Evolutionary conservation across 2,888 invertebrate genomes (phyloP).

Genomic region (Achlya flavicornis): DNA sequence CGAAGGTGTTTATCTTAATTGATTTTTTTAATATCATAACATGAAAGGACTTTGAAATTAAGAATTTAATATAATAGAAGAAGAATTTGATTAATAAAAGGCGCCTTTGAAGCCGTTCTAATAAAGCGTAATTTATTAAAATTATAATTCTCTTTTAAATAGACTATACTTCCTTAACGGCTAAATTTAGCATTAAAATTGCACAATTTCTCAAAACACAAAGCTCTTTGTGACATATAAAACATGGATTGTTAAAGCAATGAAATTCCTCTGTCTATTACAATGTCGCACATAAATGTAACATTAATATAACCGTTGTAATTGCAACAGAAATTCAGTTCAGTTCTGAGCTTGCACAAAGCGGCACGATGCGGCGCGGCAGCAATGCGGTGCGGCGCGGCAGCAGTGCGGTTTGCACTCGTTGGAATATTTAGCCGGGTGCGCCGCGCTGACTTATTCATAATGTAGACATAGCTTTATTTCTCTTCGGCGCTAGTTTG

Average conservation of each 20-base stretch:
- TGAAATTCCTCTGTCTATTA: background rate
- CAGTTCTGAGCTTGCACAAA: conserved; percentile 2
- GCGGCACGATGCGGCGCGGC: background rate
- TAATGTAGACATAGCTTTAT: conserved; percentile 8
- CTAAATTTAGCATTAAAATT: background rate
- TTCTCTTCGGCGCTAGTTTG: conserved; percentile 4
- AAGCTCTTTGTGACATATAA: background rate
- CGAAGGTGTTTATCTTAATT: too few relatives aligned
- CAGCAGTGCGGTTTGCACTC: background rate
- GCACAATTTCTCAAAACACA: background rate
- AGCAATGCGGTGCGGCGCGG: background rate
- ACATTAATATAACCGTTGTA: conserved; percentile 4
- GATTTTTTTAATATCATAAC: too few relatives aligned
- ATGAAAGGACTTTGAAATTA: too few relatives aligned
- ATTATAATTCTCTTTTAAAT: too few relatives aligned
- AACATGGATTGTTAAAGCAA: background rate
- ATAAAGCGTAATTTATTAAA: too few relatives aligned
- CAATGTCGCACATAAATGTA: background rate
- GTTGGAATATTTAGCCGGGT: background rate
- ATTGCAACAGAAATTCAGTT: conserved; percentile 6
- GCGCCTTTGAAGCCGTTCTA: too few relatives aligned
- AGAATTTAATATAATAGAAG: too few relatives aligned
- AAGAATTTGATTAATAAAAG: too few relatives aligned
- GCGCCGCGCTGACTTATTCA: conserved; percentile 1
- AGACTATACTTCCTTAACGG: too few relatives aligned